phyloP scores from a whole-genome alignment of 2,797 vertebrate genomes.

The Sebastes cheni region DNA sequence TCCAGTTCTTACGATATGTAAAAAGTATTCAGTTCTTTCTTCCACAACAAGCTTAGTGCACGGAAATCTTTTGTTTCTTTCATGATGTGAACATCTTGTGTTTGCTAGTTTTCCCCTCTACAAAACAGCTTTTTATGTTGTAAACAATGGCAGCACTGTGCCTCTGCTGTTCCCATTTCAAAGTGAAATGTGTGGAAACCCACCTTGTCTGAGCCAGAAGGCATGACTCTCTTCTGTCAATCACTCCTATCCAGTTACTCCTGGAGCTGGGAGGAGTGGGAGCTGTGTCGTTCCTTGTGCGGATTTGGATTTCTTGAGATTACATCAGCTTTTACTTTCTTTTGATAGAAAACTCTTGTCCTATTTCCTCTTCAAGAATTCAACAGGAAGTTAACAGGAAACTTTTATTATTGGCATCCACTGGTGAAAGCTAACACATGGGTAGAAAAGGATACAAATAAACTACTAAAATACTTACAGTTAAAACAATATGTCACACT shows the following conservation, averaged over 20 bases:
- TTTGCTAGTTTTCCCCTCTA: constrained; percentile 10
- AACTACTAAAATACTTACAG: background rate
- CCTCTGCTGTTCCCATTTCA: constrained; percentile 27
- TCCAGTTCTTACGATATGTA: background rate
- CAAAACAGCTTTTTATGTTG: constrained; percentile 30
- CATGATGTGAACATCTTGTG: constrained; percentile 7
- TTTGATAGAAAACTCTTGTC: background rate
- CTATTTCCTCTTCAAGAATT: background rate
- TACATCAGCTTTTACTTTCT: background rate
- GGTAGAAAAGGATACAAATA: background rate
- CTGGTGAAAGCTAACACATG: background rate
- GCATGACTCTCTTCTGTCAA: constrained; percentile 23
- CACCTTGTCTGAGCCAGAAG: constrained; percentile 20
- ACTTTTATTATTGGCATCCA: background rate
- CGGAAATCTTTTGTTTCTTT: background rate
- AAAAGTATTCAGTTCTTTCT: background rate
- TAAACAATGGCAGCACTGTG: constrained; percentile 48
- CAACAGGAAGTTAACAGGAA: background rate
- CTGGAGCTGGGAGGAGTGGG: background rate
- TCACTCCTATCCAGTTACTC: constrained; percentile 46
- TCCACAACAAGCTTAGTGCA: background rate
- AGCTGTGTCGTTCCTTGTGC: background rate
- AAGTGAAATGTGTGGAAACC: constrained; percentile 26
- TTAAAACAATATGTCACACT: background rate
- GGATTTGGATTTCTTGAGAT: constrained; percentile 21